A percentile compares a stretch with the other conserved stretches of the same genome.
phyloP scores from a whole-genome alignment of 2,113 vertebrate species.

The Cettia cetti region DNA sequence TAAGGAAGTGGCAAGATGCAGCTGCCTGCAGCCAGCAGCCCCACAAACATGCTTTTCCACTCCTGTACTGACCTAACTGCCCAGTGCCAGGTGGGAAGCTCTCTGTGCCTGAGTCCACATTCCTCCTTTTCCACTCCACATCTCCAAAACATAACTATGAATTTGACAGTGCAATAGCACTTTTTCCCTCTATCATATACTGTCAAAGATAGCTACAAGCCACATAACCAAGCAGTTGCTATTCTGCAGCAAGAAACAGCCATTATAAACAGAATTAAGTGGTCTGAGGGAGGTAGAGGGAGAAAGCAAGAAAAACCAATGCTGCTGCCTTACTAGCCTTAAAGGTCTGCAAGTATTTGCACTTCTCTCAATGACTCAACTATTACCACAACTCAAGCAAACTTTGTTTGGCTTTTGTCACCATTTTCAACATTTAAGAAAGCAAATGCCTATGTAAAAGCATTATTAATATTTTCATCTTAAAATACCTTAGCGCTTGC shows the following conservation, averaged over 20 bases:
- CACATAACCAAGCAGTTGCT: not conserved
- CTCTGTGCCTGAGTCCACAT: fast-evolving
- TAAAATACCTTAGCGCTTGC: not conserved
- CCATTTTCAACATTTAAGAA: not conserved
- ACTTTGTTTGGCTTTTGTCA: not conserved
- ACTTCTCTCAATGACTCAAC: not conserved
- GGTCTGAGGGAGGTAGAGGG: not conserved
- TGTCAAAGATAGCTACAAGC: not conserved
- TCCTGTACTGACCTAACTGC: not conserved
- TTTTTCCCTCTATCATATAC: not conserved
- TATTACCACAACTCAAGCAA: not conserved
- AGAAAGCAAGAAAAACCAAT: not conserved
- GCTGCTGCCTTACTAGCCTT: not conserved
- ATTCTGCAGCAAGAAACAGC: not conserved
- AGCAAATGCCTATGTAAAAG: not conserved
- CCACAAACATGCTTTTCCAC: not conserved
- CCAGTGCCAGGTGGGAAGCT: fast-evolving
- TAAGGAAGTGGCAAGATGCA: not conserved
- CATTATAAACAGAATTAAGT: not conserved
- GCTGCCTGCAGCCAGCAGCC: not conserved
- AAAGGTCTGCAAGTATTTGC: not conserved
- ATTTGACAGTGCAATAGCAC: not conserved
- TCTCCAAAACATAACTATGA: not conserved
- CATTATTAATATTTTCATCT: not conserved
- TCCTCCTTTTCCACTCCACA: not conserved